Evolutionary conservation across 2,113 vertebrate genomes (phyloP).

Genomic region (Anarhynchus alexandrinus): DNA sequence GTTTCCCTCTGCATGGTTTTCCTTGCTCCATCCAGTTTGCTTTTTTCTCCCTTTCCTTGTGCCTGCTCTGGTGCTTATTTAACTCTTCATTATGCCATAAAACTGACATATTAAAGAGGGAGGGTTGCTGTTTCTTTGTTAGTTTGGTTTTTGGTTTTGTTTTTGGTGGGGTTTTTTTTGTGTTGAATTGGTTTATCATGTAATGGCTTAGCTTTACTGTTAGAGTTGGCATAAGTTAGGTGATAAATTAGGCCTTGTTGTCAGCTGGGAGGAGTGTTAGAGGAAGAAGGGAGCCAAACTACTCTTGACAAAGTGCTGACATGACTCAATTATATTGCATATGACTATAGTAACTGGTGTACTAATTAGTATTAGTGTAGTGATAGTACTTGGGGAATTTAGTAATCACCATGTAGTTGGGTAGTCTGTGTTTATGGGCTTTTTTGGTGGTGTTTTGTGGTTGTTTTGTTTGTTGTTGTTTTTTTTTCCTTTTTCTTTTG

Average conservation of each 20-base stretch:
- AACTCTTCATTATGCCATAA: background rate
- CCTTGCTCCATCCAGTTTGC: background rate
- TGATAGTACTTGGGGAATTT: background rate
- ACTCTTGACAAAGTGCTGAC: background rate
- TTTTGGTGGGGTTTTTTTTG: background rate
- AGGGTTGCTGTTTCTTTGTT: background rate
- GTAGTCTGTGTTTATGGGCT: background rate
- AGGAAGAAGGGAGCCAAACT: background rate
- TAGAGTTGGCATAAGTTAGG: background rate
- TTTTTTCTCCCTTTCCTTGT: background rate
- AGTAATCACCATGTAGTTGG: background rate
- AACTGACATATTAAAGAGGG: background rate
- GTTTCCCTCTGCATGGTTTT: background rate
- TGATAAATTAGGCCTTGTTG: background rate
- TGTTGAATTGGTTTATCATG: background rate
- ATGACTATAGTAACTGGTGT: background rate
- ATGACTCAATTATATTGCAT: background rate
- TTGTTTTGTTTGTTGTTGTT: background rate
- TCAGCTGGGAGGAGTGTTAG: background rate
- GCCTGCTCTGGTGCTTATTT: background rate
- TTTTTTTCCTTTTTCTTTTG: background rate
- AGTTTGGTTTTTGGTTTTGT: background rate
- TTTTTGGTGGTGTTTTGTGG: background rate
- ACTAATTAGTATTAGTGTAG: background rate
- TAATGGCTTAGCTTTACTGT: background rate